Base-by-base conservation (phyloP, 2,113 vertebrate species). In the Brachyhypopomus gauderio region DNA sequence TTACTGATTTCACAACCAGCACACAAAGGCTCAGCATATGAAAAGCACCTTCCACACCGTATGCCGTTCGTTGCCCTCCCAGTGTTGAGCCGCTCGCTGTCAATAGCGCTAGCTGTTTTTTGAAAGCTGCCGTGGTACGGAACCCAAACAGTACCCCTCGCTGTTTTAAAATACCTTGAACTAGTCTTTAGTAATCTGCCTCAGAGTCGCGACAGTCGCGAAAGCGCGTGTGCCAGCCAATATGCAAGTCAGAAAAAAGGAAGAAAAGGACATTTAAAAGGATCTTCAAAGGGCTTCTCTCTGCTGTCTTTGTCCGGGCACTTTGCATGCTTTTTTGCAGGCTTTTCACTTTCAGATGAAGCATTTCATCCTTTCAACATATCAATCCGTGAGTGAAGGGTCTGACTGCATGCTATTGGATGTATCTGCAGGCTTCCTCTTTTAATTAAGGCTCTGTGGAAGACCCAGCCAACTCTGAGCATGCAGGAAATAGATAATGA, bases 251-350 rank as follows among this genome's bases (percentile, higher is more conserved):
- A 73, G 75, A 66, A 34, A 69, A 69, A 55, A 72, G 60, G n/a
- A 45, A 67, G 30, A 20, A 67, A 22, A 41, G 25, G n/a, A 55
- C 63, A 78, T 77, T 45, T 56, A 2, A 45, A 64, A 71, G 60
- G 75, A 79, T 82, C 80, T 85, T 82, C 84, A 85, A 85, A 82
- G 63, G 25, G 5, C 60, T 45, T 30, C 22, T 5, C 76, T 78
- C 48, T 69, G 73, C 73, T 77, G 73, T 72, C 79, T 62, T 69
- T 27, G 52, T 63, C 64, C 34, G 8, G 75, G 56, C 22, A 52
- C 64, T 71, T 74, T 22, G 6, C 25, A 62, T 19, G 11, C 62
- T 60, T 75, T n/a, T 64, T 8, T 66, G 41, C 25, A 5, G 56
- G 22, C 48, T 63, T 38, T 62, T 75, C 60, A 20, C 41, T 48